These are phyloP conservation scores for Adoxophyes honmai DNA, from an alignment of 1,140 invertebrate genomes.

Conservation along the genomic window DNA sequence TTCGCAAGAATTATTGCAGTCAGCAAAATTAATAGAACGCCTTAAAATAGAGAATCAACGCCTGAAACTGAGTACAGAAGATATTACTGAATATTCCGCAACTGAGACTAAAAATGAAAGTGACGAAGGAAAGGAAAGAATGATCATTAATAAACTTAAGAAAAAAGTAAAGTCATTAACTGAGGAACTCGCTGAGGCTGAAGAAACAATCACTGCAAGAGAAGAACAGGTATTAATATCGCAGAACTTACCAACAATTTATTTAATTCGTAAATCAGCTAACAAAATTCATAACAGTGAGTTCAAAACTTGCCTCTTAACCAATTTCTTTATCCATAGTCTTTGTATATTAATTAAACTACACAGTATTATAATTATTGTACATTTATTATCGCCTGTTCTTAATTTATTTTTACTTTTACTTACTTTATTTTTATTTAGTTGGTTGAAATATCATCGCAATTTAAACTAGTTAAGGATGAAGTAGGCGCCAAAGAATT, in stretches of 20 bases:
- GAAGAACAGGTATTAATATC: constrained; percentile 57
- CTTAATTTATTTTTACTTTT: too few species aligned
- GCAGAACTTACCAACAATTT: too few species aligned
- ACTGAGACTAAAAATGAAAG: constrained; percentile 52
- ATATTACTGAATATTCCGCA: constrained; percentile 31
- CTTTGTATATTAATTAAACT: too few species aligned
- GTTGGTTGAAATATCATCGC: constrained; percentile 48
- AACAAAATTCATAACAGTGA: too few species aligned
- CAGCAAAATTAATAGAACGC: constrained; percentile 52
- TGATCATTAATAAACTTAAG: constrained; percentile 49
- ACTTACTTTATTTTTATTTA: constrained; percentile 18
- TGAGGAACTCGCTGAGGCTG: constrained; percentile 37
- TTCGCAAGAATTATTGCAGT: constrained; percentile 80
- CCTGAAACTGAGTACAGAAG: constrained; percentile 43
- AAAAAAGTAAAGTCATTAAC: constrained; percentile 45
- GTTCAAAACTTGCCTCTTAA: too few species aligned
- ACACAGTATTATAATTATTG: too few species aligned
- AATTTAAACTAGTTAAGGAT: constrained; percentile 55
- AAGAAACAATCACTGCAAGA: constrained; percentile 48
- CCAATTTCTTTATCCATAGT: too few species aligned
- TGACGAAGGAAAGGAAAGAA: constrained; percentile 55
- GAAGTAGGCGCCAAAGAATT: constrained; percentile 55
- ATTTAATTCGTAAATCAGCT: too few species aligned
- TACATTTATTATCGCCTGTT: too few species aligned
- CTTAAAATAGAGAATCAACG: constrained; percentile 53